phyloP scores from a whole-genome alignment of 2,113 vertebrate genomes.

The Festucalex cinctus region DNA sequence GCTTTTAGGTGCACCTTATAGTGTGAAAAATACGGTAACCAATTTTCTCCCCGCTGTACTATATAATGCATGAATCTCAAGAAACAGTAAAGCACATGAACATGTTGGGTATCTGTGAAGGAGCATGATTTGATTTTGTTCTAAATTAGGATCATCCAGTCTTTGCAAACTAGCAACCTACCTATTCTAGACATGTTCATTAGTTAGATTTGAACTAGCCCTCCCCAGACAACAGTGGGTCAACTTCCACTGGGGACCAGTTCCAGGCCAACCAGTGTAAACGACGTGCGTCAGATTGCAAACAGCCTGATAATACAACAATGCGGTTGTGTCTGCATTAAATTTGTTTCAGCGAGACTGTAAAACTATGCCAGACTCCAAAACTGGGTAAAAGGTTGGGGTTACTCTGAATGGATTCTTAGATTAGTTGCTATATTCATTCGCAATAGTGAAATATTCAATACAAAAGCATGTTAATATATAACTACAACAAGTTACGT shows the following conservation, averaged over 20 bases:
- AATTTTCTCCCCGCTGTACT: too few species aligned
- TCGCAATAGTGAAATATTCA: neutral
- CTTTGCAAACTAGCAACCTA: neutral
- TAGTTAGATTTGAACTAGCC: neutral
- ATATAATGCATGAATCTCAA: too few species aligned
- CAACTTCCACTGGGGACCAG: slow-evolving; percentile 7
- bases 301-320: slow-evolving; percentile 9
- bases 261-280: slow-evolving; percentile 19
- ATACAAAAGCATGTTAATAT: neutral
- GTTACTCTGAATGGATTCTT: neutral
- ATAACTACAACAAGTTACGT: neutral
- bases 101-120: neutral
- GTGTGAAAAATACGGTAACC: too few species aligned
- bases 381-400: slow-evolving; percentile 20
- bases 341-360: slow-evolving; percentile 16
- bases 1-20: too few species aligned
- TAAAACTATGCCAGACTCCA: neutral
- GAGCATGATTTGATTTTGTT: neutral
- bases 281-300: slow-evolving; percentile 6
- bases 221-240: slow-evolving; percentile 12
- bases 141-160: neutral
- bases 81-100: too few species aligned
- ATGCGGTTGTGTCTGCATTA: slow-evolving; percentile 9
- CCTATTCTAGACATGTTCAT: neutral
- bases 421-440: neutral